Evolutionary conservation across 2,888 invertebrate genomes (phyloP), one percentile per base, ranked within the genome.

Genomic region (Apodemia hepburni): DNA sequence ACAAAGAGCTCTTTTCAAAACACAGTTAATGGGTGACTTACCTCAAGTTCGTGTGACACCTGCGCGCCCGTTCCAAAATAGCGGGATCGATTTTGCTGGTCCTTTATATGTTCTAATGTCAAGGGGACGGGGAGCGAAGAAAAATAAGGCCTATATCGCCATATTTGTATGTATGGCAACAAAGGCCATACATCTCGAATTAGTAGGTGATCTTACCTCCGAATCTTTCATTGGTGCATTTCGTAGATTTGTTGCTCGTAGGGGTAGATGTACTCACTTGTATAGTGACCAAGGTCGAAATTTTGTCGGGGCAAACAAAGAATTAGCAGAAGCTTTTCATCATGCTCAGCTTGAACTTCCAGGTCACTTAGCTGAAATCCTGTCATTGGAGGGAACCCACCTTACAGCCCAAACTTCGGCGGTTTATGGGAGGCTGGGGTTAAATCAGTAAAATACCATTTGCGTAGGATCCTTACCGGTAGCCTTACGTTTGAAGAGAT

Each of bases 401-500:
- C 70, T 3, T 61, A 68, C 8, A 67, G 64, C 9, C 71, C 71
- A 15, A 61, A 70, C 38, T 64, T 69, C 18, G 72, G 69, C 3
- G 71, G 67, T 8, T 58, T 69, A 18, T 71, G 71, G 70, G 69
- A 71, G 59, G 67, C 70, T 7, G 70, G 68, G 0, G 63, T 73
- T 3, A 65, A 59, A 11, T 69, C 63, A 2, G 51, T 58, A 0
- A 70, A 70, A 38, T 17, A 59, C 17, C 71, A 71, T 49, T 15
- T 68, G 3, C 61, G 22, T 9, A 54, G 67, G 6, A 18, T 69
- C 11, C 66, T 68, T 7, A 59, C 59, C n/a, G 33, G 54, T 0
- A 67, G 63, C 1, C 54, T 70, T 0, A 70, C 69, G 3, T 70
- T 60, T 38, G 68, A 70, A 27, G 68, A 70, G 58, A 59, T 69